Percentiles rank a stretch among this genome's conserved stretches.
Conservation (phyloP, 2,113 vertebrate species). For the Ranitomeya imitator region DNA sequence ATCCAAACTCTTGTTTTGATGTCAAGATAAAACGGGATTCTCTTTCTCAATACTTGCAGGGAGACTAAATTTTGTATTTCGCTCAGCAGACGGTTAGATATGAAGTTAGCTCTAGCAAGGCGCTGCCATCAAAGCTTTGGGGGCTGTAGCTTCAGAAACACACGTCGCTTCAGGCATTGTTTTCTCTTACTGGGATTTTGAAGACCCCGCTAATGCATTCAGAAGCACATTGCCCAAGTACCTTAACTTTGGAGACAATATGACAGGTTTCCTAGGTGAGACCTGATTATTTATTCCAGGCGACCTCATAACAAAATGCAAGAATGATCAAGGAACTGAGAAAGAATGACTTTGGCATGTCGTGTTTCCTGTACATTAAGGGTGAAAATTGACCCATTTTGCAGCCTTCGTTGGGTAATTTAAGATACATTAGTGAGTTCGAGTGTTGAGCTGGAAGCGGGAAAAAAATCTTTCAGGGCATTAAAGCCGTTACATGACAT, state of each 20-base stretch:
- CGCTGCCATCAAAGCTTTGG: constrained; percentile 30
- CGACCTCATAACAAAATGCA: neutral
- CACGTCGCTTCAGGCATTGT: constrained; percentile 22
- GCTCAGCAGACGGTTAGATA: constrained; percentile 13
- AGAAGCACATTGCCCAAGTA: constrained; percentile 35
- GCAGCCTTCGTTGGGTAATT: constrained; percentile 16
- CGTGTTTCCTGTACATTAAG: constrained; percentile 37
- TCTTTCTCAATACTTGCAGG: neutral
- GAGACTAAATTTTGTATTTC: constrained; percentile 9
- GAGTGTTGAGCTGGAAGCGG: constrained; percentile 27
- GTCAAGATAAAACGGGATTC: constrained; percentile 30
- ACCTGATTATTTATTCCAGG: constrained; percentile 12
- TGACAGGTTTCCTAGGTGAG: constrained; percentile 30
- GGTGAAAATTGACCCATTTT: constrained; percentile 42
- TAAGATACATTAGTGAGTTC: constrained; percentile 53
- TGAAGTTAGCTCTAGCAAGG: constrained; percentile 3
- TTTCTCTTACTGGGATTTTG: constrained; percentile 24
- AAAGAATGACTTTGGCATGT: constrained; percentile 20
- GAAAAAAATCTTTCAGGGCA: constrained; percentile 41
- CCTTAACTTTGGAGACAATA: neutral
- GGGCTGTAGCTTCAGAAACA: constrained; percentile 5
- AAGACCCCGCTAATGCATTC: constrained; percentile 46
- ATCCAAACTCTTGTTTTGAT: constrained; percentile 8
- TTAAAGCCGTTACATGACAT: constrained; percentile 46
- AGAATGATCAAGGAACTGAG: neutral